A percentile compares a stretch with the other conserved stretches of the same genome.
Evolutionary conservation across 2,888 invertebrate species (phyloP).

Genomic region (Lasioglossum vierecki): DNA sequence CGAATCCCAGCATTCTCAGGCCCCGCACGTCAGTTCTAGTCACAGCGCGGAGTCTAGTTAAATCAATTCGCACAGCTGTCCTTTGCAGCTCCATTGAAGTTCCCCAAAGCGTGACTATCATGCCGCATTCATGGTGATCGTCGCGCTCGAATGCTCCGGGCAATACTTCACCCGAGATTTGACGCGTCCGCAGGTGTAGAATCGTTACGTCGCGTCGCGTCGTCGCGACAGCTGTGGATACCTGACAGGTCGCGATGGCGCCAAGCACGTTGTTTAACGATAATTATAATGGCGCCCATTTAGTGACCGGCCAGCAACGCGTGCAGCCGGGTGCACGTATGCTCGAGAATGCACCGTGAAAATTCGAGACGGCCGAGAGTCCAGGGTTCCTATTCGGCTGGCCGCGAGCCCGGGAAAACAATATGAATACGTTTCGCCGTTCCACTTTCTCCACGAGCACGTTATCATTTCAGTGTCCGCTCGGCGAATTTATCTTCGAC

Average conservation of each 20-base stretch:
- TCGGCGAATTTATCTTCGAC: conserved; percentile 41
- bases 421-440: background rate
- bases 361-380: conserved; percentile 13
- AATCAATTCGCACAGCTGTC: conserved; percentile 1
- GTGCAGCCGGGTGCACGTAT: conserved; percentile 34
- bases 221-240: conserved; percentile 67
- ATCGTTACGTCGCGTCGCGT: conserved; percentile 52
- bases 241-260: conserved; percentile 62
- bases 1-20: background rate
- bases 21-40: background rate
- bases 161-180: conserved; percentile 56
- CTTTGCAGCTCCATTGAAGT: conserved; percentile 35
- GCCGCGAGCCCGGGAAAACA: conserved; percentile 10
- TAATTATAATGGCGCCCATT: conserved; percentile 66
- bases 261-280: conserved; percentile 67
- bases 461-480: conserved; percentile 47
- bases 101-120: conserved; percentile 34
- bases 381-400: background rate
- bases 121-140: conserved; percentile 37
- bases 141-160: conserved; percentile 52
- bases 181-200: conserved; percentile 63
- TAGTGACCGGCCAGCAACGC: conserved; percentile 36
- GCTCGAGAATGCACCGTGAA: background rate
- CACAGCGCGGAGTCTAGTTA: background rate
- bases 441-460: conserved; percentile 40